Conservation (phyloP, 2,113 vertebrate species). For the Tetraodon nigroviridis region DNA sequence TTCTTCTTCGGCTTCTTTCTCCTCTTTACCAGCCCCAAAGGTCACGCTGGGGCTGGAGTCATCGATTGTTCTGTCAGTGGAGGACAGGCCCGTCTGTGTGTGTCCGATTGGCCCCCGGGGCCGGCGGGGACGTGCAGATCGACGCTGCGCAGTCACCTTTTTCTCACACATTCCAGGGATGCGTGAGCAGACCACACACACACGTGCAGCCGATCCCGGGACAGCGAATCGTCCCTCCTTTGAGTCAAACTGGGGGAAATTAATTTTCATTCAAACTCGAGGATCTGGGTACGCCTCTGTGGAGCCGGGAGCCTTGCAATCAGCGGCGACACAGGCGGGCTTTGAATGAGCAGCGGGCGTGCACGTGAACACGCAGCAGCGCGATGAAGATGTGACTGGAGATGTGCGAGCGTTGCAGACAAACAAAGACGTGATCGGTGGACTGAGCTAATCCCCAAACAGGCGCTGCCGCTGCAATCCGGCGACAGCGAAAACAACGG, state of each 20-base stretch:
- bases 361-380: too few species aligned
- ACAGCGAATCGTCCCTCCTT: conserved; percentile 41
- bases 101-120: conserved; percentile 38
- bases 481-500: conserved; percentile 23
- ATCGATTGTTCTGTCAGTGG: conserved; percentile 46
- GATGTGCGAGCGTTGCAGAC: neutral
- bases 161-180: conserved; percentile 39
- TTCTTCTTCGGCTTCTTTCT: conserved; percentile 41
- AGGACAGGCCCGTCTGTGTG: conserved; percentile 45
- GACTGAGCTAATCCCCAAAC: conserved; percentile 39
- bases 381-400: too few species aligned
- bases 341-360: too few species aligned
- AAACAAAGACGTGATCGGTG: conserved; percentile 31
- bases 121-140: conserved; percentile 51
- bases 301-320: too few species aligned
- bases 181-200: conserved; percentile 45
- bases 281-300: too few species aligned
- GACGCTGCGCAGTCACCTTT: conserved; percentile 31
- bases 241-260: conserved; percentile 32
- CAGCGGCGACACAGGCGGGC: too few species aligned
- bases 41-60: conserved; percentile 62
- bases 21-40: conserved; percentile 42
- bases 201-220: conserved; percentile 36
- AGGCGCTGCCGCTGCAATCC: conserved; percentile 32
- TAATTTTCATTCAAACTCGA: too few species aligned